These are phyloP conservation scores for Sebastes itinus DNA, from an alignment of 2,797 vertebrate genomes.

Conservation along the genomic window DNA sequence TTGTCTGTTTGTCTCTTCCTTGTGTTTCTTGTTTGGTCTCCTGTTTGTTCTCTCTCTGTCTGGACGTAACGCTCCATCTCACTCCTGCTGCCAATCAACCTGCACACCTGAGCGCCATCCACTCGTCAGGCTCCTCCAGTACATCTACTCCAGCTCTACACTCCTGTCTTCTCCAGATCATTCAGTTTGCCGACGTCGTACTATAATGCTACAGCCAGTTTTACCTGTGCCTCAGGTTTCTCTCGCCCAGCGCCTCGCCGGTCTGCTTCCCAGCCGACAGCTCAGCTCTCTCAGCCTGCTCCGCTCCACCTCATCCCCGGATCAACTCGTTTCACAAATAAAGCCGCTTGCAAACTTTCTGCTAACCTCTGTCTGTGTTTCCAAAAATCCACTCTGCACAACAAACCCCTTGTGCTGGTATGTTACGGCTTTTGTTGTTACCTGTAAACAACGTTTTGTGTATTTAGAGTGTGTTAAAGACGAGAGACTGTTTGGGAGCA, in stretches of 20 bases:
- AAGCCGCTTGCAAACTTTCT: not conserved
- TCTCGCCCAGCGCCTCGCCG: not conserved
- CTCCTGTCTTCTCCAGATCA: not conserved
- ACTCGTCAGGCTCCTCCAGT: not conserved
- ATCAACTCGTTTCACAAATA: not conserved
- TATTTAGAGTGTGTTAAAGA: too few relatives aligned
- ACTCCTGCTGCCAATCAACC: not conserved
- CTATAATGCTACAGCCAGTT: not conserved
- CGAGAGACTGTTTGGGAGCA: not conserved
- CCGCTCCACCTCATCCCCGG: not conserved
- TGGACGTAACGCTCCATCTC: not conserved
- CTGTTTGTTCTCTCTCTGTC: not conserved
- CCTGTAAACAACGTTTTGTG: not conserved
- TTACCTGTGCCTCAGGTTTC: not conserved
- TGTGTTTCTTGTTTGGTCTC: not conserved
- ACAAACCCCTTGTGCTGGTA: not conserved
- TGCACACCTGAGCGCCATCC: not conserved
- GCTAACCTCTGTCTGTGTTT: not conserved
- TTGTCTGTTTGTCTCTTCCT: rapidly evolving
- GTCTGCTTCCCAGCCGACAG: not conserved
- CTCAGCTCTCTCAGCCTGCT: not conserved
- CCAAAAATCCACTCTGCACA: not conserved
- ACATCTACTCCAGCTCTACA: not conserved
- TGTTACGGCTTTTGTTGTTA: not conserved
- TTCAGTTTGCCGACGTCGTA: not conserved